Conservation (phyloP, 2,888 invertebrate genomes). For the Megamerina dolium region DNA sequence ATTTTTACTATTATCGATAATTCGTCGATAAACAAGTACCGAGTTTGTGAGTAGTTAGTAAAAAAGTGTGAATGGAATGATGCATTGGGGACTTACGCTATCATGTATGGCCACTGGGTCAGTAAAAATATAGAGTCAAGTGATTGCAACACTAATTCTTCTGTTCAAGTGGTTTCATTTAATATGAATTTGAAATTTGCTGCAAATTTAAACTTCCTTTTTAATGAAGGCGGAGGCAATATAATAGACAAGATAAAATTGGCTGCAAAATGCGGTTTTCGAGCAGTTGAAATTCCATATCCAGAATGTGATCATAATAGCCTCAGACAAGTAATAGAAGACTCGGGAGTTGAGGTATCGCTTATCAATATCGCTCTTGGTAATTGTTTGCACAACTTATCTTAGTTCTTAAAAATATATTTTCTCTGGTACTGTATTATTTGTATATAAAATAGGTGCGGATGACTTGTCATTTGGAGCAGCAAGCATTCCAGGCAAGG, state of each 20-base stretch:
- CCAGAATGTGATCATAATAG: conserved; percentile 68
- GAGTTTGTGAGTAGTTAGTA: too few species aligned
- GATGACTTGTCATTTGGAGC: conserved; percentile 72
- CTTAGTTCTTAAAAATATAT: neutral
- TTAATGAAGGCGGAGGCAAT: conserved; percentile 60
- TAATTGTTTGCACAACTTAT: conserved; percentile 29
- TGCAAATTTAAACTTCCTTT: conserved; percentile 84
- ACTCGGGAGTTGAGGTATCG: conserved; percentile 68
- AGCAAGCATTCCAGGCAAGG: conserved; percentile 73
- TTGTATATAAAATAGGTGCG: conserved; percentile 31
- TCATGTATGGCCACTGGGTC: too few species aligned
- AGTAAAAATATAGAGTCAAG: too few species aligned
- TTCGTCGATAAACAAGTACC: too few species aligned
- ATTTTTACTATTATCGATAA: too few species aligned
- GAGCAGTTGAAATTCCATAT: conserved; percentile 80
- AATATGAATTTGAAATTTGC: conserved; percentile 64
- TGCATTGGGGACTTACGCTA: too few species aligned
- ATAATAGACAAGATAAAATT: conserved; percentile 68
- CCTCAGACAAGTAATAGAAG: conserved; percentile 63
- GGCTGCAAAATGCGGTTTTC: conserved; percentile 79
- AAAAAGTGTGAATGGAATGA: too few species aligned
- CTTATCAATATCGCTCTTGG: conserved; percentile 75
- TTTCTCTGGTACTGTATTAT: too few species aligned
- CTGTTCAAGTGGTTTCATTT: neutral
- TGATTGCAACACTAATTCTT: too few species aligned